phyloP scores from a whole-genome alignment of 2,113 vertebrate genomes.

The Myrmecobius fasciatus region DNA sequence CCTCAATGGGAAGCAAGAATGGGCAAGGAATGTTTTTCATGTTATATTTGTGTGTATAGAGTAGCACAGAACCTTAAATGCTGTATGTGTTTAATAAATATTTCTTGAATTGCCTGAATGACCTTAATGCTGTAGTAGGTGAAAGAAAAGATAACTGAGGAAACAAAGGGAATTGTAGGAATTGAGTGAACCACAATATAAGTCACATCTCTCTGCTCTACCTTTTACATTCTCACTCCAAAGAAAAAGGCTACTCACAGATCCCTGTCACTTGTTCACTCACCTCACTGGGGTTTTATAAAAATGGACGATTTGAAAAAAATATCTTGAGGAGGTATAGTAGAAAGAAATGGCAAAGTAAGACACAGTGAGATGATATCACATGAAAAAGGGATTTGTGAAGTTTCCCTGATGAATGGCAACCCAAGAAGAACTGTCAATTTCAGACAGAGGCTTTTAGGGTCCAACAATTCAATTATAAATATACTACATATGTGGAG shows the following conservation, averaged over 20 bases:
- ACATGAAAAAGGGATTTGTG: background rate
- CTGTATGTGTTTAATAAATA: background rate
- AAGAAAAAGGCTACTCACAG: background rate
- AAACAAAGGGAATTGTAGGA: background rate
- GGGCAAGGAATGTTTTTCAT: background rate
- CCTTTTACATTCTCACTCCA: background rate
- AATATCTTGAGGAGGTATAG: background rate
- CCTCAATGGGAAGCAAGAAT: background rate
- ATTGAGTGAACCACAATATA: background rate
- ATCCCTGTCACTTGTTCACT: background rate
- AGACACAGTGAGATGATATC: background rate
- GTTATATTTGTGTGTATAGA: background rate
- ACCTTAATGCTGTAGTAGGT: background rate
- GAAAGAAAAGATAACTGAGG: background rate
- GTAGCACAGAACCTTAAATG: background rate
- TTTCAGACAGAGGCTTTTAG: background rate
- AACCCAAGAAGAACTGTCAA: background rate
- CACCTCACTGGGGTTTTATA: background rate
- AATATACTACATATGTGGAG: background rate
- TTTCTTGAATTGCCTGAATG: background rate
- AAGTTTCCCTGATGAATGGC: background rate
- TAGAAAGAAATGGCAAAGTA: background rate
- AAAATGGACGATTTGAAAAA: slow-evolving; percentile 4
- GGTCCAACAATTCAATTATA: slow-evolving; percentile 1
- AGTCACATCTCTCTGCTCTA: background rate